A percentile compares a stretch with the other conserved stretches of the same genome.
Evolutionary conservation across 2,797 vertebrate species (phyloP).

Genomic region (Podargus strigoides): DNA sequence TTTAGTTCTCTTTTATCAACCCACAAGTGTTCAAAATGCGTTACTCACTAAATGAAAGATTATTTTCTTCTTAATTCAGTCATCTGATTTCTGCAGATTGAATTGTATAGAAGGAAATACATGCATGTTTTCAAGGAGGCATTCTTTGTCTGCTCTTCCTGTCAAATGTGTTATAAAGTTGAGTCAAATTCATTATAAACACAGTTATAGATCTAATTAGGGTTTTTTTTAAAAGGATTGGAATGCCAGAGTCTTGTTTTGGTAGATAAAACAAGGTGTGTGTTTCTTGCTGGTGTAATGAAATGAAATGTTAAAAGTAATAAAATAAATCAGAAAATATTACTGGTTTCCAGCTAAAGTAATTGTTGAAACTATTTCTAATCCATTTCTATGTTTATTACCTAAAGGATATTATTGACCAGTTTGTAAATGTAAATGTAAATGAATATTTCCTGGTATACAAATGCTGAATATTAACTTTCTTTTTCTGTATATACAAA

Average conservation of each 20-base stretch:
- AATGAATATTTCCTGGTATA: not conserved
- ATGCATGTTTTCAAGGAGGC: not conserved
- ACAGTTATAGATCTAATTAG: not conserved
- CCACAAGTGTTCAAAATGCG: not conserved
- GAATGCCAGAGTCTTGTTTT: not conserved
- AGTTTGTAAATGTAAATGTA: not conserved
- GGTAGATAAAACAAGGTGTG: not conserved
- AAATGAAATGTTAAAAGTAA: not conserved
- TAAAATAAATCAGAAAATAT: not conserved
- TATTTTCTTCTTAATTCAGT: not conserved
- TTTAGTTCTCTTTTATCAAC: not conserved
- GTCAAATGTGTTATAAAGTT: not conserved
- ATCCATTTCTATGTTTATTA: not conserved
- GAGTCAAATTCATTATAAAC: not conserved
- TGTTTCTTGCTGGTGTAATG: not conserved
- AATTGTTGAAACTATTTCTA: not conserved
- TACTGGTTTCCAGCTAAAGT: not conserved
- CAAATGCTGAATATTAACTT: not conserved
- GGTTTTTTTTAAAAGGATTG: not conserved
- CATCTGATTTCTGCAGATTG: not conserved
- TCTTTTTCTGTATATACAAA: not conserved
- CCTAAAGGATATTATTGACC: not conserved
- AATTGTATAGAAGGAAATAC: not conserved
- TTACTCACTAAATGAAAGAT: not conserved
- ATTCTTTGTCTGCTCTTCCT: not conserved